Evolutionary conservation across 1,140 invertebrate species (phyloP).

Genomic region (Pogonomyrmex barbatus): DNA sequence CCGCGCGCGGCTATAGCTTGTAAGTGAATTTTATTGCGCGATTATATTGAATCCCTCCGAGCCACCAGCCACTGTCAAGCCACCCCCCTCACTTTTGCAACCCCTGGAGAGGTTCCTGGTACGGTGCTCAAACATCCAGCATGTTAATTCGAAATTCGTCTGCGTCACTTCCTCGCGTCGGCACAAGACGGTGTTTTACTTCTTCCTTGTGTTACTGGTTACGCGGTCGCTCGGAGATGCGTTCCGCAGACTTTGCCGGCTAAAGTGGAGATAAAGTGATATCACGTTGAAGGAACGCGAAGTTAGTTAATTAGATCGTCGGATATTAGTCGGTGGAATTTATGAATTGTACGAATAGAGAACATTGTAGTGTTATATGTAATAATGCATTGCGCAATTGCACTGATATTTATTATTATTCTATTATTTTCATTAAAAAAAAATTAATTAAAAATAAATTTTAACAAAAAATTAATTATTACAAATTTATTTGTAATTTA

Average conservation of each 20-base stretch:
- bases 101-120: constrained; percentile 66
- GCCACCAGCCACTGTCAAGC: constrained; percentile 74
- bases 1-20: constrained; percentile 72
- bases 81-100: constrained; percentile 66
- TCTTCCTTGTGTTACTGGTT: constrained; percentile 40
- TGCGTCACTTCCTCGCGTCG: constrained; percentile 36
- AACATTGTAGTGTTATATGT: neutral
- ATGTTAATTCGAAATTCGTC: constrained; percentile 72
- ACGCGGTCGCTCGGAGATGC: constrained; percentile 40
- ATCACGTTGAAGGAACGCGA: neutral
- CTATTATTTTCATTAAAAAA: too few relatives aligned
- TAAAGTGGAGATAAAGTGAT: constrained; percentile 55
- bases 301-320: constrained; percentile 49
- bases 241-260: constrained; percentile 44
- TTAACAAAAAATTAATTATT: neutral
- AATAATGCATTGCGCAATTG: too few relatives aligned
- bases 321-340: constrained; percentile 15
- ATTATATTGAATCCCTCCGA: constrained; percentile 84
- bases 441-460: too few relatives aligned
- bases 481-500: neutral
- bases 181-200: constrained; percentile 53
- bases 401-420: neutral
- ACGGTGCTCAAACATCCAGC: constrained; percentile 77
- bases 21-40: constrained; percentile 85
- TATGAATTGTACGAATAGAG: neutral